These are phyloP conservation scores for Aproaerema taeniolella DNA, from an alignment of 2,888 invertebrate genomes.

Conservation along the genomic window DNA sequence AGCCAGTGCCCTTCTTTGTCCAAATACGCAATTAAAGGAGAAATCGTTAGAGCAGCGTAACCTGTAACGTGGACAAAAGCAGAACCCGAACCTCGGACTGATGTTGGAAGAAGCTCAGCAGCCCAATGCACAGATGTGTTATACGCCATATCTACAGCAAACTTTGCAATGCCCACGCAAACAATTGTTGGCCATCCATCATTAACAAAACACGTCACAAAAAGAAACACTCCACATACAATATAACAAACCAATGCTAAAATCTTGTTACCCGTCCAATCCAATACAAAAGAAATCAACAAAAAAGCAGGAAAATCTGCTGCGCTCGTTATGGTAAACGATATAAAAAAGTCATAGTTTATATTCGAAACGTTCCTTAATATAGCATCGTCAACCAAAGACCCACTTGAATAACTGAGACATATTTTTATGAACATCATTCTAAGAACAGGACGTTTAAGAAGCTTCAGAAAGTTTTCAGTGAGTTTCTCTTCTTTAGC, in stretches of 20 bases:
- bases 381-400: constrained; percentile 46
- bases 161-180: constrained; percentile 49
- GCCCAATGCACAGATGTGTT: constrained; percentile 49
- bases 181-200: constrained; percentile 42
- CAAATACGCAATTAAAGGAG: constrained; percentile 55
- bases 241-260: constrained; percentile 31
- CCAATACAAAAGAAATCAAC: constrained; percentile 45
- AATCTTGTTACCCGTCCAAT: constrained; percentile 46
- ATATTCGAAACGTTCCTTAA: constrained; percentile 45
- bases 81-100: constrained; percentile 47
- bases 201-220: constrained; percentile 37
- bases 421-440: constrained; percentile 42
- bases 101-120: constrained; percentile 50
- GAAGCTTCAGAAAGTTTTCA: constrained; percentile 33
- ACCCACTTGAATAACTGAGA: constrained; percentile 40
- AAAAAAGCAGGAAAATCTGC: constrained; percentile 53
- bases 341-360: constrained; percentile 50
- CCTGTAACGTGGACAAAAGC: constrained; percentile 51
- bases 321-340: constrained; percentile 49
- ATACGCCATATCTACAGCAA: constrained; percentile 44
- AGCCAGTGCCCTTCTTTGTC: constrained; percentile 41
- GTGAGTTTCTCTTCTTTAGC: constrained; percentile 24
- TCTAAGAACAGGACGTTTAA: constrained; percentile 38
- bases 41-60: constrained; percentile 42
- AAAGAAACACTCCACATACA: constrained; percentile 37